A percentile compares a stretch with the other conserved stretches of the same genome.
Evolutionary conservation across 2,888 invertebrate genomes (phyloP).

Genomic region (Oscheius sp.): DNA sequence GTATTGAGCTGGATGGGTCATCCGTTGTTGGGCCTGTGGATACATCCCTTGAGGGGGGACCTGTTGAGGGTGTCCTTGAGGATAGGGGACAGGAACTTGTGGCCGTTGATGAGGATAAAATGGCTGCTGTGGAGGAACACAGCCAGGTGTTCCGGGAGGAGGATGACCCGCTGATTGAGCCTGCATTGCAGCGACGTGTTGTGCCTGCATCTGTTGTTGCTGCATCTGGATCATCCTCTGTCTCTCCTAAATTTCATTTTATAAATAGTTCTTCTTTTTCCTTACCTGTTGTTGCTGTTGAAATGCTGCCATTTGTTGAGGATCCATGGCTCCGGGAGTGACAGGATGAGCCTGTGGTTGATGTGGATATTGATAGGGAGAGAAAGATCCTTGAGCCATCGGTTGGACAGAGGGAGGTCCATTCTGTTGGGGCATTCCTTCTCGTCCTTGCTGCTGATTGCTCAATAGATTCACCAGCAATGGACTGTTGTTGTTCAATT

Average conservation of each 20-base stretch:
- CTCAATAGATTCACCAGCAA: constrained; percentile 49
- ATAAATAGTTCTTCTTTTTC: too few relatives aligned
- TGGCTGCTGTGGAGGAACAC: constrained; percentile 11
- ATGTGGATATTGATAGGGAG: constrained; percentile 28
- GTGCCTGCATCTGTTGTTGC: constrained; percentile 20
- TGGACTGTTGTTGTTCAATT: constrained; percentile 36
- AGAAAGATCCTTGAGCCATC: constrained; percentile 22
- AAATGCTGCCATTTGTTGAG: constrained; percentile 28
- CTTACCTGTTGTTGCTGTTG: too few relatives aligned
- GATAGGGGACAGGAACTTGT: constrained; percentile 17
- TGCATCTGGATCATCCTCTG: constrained; percentile 20
- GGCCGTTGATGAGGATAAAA: constrained; percentile 4
- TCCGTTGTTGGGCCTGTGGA: background rate
- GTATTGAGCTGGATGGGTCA: background rate
- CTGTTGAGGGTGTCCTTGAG: constrained; percentile 8
- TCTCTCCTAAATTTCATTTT: too few relatives aligned
- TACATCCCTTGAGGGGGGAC: constrained; percentile 11
- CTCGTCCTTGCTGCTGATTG: constrained; percentile 36
- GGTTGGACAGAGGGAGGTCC: constrained; percentile 20
- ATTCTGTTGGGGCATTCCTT: constrained; percentile 16
- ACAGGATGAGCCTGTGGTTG: background rate
- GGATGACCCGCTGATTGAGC: constrained; percentile 25
- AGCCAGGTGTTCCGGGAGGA: constrained; percentile 13
- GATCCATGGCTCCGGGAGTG: constrained; percentile 26
- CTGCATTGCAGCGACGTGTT: constrained; percentile 12